Base-by-base conservation (phyloP, 2,888 invertebrate genomes). In the Teinopalpus imperialis region DNA sequence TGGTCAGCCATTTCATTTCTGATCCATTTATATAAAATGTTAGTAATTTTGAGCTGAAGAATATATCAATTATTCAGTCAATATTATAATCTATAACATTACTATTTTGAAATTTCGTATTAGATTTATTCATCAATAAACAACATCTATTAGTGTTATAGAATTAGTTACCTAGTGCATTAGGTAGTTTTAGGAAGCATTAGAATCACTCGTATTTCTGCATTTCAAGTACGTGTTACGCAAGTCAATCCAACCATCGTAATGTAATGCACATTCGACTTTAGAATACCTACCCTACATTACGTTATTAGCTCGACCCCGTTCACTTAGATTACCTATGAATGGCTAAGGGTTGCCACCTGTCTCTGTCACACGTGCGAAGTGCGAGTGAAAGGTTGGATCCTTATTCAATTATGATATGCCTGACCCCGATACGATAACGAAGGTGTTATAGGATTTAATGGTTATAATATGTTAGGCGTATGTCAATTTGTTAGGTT, bases 361-460 rank as follows among this genome's bases (percentile, higher is more conserved):
- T 12, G 18, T 42, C 26, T 8, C 16, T 14, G 1, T 32, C 18
- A n/a, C 9, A 32, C 10, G 18, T 18, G 12, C 7, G 0, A 8
- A 2, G 41, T 24, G 23, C 8, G 32, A 31, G 23, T 5, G 39
- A 24, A 23, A 26, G 2, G 7, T 10, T 9, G 18, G n/a, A 6
- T 3, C n/a, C 9, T 18, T 42, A 34, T 42, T 34, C 41, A 26
- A 42, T 32, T 34, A 34, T 6, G 26, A 10, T 41, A 32, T 10
- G 23, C 14, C 8, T n/a, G 20, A 42, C 42, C 32, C 8, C 16
- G 26, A 18, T 34, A 7, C 16, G 31, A 26, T 12, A 39, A 27
- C 20, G 20, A 13, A 26, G 32, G 32, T 34, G 32, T 18, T 24
- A 32, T 26, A 42, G 32, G 24, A 42, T 42, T 42, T 34, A 18